Conservation (phyloP, 2,113 vertebrate species). For the Micronycteris hirsuta region DNA sequence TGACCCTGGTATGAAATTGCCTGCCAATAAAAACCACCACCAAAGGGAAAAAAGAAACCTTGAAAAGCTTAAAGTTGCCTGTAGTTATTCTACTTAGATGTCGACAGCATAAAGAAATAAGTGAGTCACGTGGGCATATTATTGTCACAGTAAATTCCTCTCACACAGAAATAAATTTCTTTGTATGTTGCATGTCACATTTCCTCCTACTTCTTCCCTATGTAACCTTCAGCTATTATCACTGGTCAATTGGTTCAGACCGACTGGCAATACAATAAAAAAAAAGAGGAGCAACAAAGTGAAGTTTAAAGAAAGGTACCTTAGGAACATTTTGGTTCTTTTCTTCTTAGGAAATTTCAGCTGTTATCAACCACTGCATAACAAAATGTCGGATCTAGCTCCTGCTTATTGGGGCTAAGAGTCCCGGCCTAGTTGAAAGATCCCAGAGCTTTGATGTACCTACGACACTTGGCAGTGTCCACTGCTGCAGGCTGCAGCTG, state of each 20-base stretch:
- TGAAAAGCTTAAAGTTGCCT: background rate
- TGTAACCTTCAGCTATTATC: background rate
- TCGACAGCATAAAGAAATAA: conserved; percentile 21
- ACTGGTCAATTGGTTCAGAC: background rate
- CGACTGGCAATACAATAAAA: background rate
- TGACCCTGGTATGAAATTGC: background rate
- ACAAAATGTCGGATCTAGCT: background rate
- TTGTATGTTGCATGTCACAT: background rate
- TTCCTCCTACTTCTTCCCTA: background rate
- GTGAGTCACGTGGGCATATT: background rate
- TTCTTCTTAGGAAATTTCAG: background rate
- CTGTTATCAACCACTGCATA: background rate
- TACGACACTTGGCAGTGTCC: background rate
- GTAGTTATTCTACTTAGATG: background rate
- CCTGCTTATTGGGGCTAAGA: conserved; percentile 7
- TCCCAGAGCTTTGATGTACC: conserved; percentile 33
- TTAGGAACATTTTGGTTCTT: conserved; percentile 13
- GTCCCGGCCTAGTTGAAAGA: conserved; percentile 10
- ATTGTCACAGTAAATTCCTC: background rate
- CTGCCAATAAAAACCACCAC: background rate
- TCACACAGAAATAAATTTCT: background rate
- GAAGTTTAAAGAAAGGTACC: conserved; percentile 17
- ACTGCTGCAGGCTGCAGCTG: background rate
- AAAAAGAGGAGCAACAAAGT: background rate
- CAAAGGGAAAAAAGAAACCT: background rate